Conservation (phyloP, 2,797 vertebrate species). For the Cirrhinus mrigala region DNA sequence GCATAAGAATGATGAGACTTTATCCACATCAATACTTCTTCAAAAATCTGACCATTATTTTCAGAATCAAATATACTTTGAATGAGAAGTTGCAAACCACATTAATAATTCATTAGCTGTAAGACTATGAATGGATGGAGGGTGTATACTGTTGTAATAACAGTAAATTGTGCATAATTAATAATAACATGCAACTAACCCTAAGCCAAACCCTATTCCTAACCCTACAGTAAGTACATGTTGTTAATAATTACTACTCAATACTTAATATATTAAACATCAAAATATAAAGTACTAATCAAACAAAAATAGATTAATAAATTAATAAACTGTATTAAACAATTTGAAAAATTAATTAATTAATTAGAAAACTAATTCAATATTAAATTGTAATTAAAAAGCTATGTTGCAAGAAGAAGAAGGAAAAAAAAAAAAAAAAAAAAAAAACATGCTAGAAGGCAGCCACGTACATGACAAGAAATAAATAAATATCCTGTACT, state of each 20-base stretch:
- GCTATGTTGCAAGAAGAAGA: no score
- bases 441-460: neutral
- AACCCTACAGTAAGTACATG: no score
- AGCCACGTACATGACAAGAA: neutral
- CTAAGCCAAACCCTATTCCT: no score
- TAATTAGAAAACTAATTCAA: neutral
- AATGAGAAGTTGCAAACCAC: neutral
- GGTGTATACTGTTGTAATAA: neutral
- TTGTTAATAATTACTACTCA: no score
- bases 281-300: neutral
- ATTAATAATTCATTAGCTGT: neutral
- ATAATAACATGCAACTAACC: no score
- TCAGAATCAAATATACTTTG: neutral
- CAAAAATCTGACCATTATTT: neutral
- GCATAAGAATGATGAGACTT: neutral
- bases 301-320: no score
- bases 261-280: neutral
- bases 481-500: neutral
- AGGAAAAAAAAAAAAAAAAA: no score
- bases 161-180: neutral
- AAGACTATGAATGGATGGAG: neutral
- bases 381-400: neutral
- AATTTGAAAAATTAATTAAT: no score
- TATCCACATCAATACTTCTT: neutral
- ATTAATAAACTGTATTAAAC: no score